Conservation (phyloP, 1,140 invertebrate species). For the Lepidurus apus region DNA sequence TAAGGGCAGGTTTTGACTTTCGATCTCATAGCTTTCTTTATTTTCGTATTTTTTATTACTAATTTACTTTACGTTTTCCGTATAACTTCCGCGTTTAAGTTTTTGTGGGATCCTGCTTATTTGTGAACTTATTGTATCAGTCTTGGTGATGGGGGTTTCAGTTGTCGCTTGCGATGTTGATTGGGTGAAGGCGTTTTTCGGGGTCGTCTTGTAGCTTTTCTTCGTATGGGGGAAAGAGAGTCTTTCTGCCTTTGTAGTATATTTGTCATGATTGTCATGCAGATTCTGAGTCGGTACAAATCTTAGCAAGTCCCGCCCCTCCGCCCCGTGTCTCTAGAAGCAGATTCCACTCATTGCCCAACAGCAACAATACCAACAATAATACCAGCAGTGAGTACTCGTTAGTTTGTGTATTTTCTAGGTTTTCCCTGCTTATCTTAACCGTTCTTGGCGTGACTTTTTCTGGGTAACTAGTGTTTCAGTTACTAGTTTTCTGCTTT, state of each 20-base stretch:
- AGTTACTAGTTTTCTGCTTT: too few relatives aligned
- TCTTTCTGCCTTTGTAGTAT: constrained; percentile 35
- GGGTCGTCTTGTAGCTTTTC: neutral
- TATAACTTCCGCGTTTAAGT: too few relatives aligned
- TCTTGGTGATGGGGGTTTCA: too few relatives aligned
- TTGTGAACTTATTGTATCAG: too few relatives aligned
- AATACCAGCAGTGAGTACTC: constrained; percentile 39
- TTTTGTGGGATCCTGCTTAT: too few relatives aligned
- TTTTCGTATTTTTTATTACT: constrained; percentile 35
- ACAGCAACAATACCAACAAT: constrained; percentile 38
- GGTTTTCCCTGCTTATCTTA: neutral
- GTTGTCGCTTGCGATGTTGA: too few relatives aligned
- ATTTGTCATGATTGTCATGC: constrained; percentile 34
- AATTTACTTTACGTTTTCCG: constrained; percentile 19
- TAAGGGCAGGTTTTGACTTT: constrained; percentile 40
- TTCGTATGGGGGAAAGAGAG: constrained; percentile 35
- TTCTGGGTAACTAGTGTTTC: too few relatives aligned
- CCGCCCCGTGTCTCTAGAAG: constrained; percentile 42
- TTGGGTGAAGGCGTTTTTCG: neutral
- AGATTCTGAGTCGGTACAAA: constrained; percentile 35
- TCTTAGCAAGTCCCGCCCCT: constrained; percentile 42
- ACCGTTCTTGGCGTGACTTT: neutral
- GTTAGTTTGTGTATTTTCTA: constrained; percentile 21
- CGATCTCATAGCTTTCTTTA: neutral
- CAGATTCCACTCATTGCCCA: constrained; percentile 44